These are phyloP conservation scores for Isoperla grammatica DNA, from an alignment of 2,888 invertebrate genomes.

Conservation along the genomic window DNA sequence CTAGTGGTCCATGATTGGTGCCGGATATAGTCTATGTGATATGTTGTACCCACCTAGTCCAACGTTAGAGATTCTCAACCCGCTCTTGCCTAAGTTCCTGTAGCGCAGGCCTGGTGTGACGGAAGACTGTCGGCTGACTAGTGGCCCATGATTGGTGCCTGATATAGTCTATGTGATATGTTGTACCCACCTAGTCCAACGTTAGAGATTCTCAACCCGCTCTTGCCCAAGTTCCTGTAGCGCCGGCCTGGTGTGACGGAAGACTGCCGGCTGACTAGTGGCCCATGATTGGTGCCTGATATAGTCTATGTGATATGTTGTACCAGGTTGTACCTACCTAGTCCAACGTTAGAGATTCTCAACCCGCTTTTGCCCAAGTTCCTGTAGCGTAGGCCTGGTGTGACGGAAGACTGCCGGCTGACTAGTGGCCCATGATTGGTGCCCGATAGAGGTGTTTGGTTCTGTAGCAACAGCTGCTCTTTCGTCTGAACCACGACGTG, in stretches of 20 bases:
- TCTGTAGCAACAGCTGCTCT: conserved; percentile 50
- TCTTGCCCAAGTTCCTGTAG: too few species aligned
- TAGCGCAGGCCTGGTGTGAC: too few species aligned
- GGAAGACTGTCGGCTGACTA: conserved; percentile 40
- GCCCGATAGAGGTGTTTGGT: conserved; percentile 28
- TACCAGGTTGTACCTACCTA: conserved; percentile 55
- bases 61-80: too few species aligned
- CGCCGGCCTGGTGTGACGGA: too few species aligned
- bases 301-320: conserved; percentile 36
- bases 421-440: conserved; percentile 44
- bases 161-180: too few species aligned
- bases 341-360: conserved; percentile 88
- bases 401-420: conserved; percentile 52
- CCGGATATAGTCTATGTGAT: too few species aligned
- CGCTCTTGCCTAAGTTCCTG: too few species aligned
- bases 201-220: too few species aligned
- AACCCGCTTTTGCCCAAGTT: conserved; percentile 94
- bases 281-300: conserved; percentile 42
- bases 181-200: too few species aligned
- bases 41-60: too few species aligned
- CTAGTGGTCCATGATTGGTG: conserved; percentile 46
- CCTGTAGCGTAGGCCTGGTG: conserved; percentile 82
- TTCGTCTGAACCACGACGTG: conserved; percentile 44
- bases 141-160: conserved; percentile 46
- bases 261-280: conserved; percentile 44